A percentile compares a stretch with the other conserved stretches of the same genome.
Evolutionary conservation across 2,797 vertebrate species (phyloP).

Genomic region (Propithecus perrieri): DNA sequence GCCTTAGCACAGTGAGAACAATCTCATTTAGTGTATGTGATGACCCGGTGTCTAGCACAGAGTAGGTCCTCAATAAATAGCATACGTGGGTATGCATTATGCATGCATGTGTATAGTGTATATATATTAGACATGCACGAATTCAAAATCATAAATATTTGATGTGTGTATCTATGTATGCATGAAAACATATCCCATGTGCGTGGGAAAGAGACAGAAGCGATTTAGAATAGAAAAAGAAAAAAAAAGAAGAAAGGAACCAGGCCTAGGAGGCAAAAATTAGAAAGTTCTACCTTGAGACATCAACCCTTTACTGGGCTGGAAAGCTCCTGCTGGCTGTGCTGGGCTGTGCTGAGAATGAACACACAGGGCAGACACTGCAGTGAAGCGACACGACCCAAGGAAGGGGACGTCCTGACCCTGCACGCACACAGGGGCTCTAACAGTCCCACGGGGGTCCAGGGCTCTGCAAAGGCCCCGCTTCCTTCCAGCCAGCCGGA

Average conservation of each 20-base stretch:
- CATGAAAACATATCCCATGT: neutral
- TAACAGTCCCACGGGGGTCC: fast-evolving
- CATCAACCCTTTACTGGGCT: fast-evolving
- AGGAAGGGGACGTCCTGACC: fast-evolving
- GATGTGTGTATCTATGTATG: neutral
- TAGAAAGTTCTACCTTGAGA: neutral
- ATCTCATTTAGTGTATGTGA: neutral
- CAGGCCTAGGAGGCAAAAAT: neutral
- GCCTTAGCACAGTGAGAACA: neutral
- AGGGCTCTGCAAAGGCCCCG: neutral
- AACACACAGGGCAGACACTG: fast-evolving
- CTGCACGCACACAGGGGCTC: fast-evolving
- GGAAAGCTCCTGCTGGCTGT: neutral
- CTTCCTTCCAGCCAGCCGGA: neutral
- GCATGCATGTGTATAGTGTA: fast-evolving
- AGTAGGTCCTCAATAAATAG: neutral
- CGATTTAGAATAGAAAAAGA: neutral
- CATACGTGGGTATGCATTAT: fast-evolving
- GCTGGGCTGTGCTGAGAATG: fast-evolving
- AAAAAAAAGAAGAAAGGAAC: neutral
- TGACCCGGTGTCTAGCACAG: fast-evolving
- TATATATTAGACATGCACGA: fast-evolving
- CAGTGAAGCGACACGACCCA: fast-evolving
- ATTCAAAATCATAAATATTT: neutral
- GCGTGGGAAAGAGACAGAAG: neutral